Evolutionary conservation across 2,797 vertebrate species (phyloP).

Genomic region (Agapornis canus): DNA sequence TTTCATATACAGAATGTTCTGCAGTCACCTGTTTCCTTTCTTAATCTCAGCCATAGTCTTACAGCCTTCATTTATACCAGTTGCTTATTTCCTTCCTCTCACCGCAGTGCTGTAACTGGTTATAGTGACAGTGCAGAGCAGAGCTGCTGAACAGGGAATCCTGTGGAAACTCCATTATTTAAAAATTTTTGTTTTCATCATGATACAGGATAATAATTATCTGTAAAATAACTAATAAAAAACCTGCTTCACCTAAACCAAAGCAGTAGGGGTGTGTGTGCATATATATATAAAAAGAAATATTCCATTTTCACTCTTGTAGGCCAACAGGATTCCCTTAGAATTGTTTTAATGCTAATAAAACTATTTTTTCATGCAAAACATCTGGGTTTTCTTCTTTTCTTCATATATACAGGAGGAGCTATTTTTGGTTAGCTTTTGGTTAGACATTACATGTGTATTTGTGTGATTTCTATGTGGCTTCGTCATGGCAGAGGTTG

Average conservation of each 20-base stretch:
- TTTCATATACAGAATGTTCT: neutral
- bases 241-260: neutral
- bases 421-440: neutral
- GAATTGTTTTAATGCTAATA: neutral
- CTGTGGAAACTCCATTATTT: neutral
- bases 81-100: neutral
- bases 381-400: neutral
- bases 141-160: neutral
- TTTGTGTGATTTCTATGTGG: neutral
- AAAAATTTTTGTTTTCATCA: neutral
- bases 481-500: neutral
- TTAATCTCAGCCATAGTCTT: neutral
- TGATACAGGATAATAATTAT: neutral
- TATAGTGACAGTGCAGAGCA: neutral
- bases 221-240: neutral
- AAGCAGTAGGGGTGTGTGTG: neutral
- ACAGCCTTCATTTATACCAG: neutral
- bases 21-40: neutral
- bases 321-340: neutral
- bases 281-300: neutral
- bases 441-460: neutral
- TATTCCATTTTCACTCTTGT: neutral
- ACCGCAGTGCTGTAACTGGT: neutral
- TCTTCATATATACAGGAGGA: neutral
- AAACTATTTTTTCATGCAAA: neutral